Percentiles rank a stretch among this genome's conserved stretches.
These are phyloP conservation scores for Peribatodes rhomboidaria DNA, from an alignment of 2,888 invertebrate species.

Conservation along the genomic window DNA sequence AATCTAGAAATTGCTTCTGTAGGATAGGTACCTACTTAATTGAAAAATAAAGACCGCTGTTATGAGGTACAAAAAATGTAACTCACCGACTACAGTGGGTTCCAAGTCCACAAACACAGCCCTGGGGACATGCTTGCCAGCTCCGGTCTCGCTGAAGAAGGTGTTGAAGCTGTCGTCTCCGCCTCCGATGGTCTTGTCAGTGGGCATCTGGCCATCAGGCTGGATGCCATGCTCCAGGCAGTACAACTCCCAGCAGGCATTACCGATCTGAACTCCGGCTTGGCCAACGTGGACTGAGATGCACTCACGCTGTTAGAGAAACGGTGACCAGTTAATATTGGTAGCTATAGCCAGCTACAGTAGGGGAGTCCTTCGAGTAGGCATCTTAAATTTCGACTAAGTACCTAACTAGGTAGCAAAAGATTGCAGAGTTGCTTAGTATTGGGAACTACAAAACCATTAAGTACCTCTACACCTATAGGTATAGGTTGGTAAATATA, in stretches of 20 bases:
- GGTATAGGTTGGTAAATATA: not conserved
- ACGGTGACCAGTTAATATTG: constrained; percentile 3
- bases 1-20: not conserved
- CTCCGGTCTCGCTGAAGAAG: constrained; percentile 97
- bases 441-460: too few species aligned
- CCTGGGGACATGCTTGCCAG: constrained; percentile 98
- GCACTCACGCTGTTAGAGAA: constrained; percentile 86
- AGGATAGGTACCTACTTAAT: not conserved
- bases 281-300: constrained; percentile 88
- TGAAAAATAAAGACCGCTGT: too few species aligned
- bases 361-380: too few species aligned
- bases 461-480: not conserved
- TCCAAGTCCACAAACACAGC: constrained; percentile 98
- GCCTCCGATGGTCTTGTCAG: constrained; percentile 95
- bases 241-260: constrained; percentile 96
- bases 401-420: not conserved
- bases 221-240: constrained; percentile 96
- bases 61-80: too few species aligned
- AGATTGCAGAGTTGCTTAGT: too few species aligned
- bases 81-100: constrained; percentile 94
- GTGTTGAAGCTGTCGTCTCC: constrained; percentile 98
- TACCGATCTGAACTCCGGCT: constrained; percentile 95
- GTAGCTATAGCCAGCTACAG: too few species aligned
- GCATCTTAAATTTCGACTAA: too few species aligned
- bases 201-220: constrained; percentile 97